A percentile compares a stretch with the other conserved stretches of the same genome.
These are phyloP conservation scores for Corbicula japonica DNA, from an alignment of 2,888 invertebrate genomes.

Conservation along the genomic window DNA sequence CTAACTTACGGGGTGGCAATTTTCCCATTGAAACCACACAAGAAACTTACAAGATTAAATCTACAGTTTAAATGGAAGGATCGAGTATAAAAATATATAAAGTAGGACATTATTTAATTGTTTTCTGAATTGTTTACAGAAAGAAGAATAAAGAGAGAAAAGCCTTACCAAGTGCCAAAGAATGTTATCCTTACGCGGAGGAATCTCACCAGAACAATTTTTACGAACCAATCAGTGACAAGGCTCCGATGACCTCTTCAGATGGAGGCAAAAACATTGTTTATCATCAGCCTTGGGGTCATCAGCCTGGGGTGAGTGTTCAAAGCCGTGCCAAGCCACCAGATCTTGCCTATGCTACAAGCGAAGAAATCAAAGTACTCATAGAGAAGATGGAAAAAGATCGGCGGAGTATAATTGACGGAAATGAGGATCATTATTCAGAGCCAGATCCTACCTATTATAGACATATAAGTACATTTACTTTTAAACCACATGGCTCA, in stretches of 20 bases:
- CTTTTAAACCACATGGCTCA: conserved; percentile 41
- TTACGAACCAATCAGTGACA: conserved; percentile 54
- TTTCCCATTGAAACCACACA: no score
- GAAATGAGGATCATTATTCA: conserved; percentile 46
- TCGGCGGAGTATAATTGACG: conserved; percentile 62
- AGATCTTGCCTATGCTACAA: conserved; percentile 74
- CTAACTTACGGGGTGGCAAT: no score
- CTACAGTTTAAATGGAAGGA: no score
- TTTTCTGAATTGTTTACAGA: no score
- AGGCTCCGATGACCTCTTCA: not conserved
- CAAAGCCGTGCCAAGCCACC: conserved; percentile 56
- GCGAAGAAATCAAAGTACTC: conserved; percentile 73
- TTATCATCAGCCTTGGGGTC: conserved; percentile 63
- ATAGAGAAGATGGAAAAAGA: conserved; percentile 74
- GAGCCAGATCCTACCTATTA: conserved; percentile 62
- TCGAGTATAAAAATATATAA: no score
- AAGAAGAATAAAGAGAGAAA: conserved; percentile 18
- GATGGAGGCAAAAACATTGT: conserved; percentile 23
- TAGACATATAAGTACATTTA: conserved; percentile 59
- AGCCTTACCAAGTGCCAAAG: conserved; percentile 33
- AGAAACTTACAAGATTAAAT: no score
- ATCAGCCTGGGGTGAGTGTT: conserved; percentile 38
- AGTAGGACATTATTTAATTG: no score
- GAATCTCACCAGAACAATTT: conserved; percentile 55
- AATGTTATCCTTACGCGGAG: conserved; percentile 38